Percentiles rank a stretch among this genome's conserved stretches.
Evolutionary conservation across 2,888 invertebrate species (phyloP).

Genomic region (Drosophila kanekoi): DNA sequence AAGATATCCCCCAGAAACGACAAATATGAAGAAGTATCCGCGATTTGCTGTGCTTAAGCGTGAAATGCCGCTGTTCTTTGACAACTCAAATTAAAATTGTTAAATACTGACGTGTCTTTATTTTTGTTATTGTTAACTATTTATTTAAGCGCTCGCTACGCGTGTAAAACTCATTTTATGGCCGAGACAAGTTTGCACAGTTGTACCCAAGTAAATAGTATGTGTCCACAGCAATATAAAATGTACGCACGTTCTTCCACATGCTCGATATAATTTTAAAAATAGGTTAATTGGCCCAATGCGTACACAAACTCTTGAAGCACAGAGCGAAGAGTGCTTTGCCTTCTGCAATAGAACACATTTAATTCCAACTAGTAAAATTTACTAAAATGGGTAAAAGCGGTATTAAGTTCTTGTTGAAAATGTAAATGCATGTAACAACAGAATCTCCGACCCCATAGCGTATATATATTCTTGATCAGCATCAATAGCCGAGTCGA

Average conservation of each 20-base stretch:
- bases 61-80: neutral
- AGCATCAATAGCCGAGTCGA: too few relatives aligned
- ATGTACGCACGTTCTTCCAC: neutral
- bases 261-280: neutral
- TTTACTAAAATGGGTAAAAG: too few relatives aligned
- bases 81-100: neutral
- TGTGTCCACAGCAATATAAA: neutral
- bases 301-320: neutral
- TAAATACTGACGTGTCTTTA: slow-evolving; percentile 31
- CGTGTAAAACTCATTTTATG: neutral
- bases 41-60: slow-evolving; percentile 53
- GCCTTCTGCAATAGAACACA: too few relatives aligned
- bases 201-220: slow-evolving; percentile 37
- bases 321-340: too few relatives aligned
- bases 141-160: neutral
- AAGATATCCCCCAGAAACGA: slow-evolving; percentile 10
- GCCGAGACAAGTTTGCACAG: slow-evolving; percentile 48
- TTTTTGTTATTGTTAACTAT: neutral
- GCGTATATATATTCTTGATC: too few relatives aligned
- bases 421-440: too few relatives aligned
- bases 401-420: too few relatives aligned
- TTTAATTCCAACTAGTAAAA: too few relatives aligned
- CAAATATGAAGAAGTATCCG: slow-evolving; percentile 22
- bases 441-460: too few relatives aligned
- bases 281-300: neutral